Percentiles rank a stretch among this genome's conserved stretches.
These are phyloP conservation scores for Ericerus pela DNA, from an alignment of 1,140 invertebrate genomes.

Conservation along the genomic window DNA sequence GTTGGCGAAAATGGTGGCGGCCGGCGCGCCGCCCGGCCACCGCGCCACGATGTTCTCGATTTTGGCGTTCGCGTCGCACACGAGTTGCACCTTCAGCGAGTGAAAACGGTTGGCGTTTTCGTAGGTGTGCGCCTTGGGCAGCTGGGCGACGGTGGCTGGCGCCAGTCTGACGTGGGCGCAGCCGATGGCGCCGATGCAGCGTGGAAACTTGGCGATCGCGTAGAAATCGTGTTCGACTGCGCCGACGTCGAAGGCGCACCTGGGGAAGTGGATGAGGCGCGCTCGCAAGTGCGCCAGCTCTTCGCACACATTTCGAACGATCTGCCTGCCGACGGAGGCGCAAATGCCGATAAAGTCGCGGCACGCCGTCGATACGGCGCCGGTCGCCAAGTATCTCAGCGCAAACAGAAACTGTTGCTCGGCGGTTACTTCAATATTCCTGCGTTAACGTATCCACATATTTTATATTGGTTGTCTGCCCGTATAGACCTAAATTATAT, in stretches of 20 bases:
- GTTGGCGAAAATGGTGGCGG: background rate
- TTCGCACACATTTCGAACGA: background rate
- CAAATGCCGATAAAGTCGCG: background rate
- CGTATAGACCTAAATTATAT: no score
- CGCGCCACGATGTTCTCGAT: background rate
- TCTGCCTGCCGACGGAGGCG: background rate
- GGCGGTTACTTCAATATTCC: background rate
- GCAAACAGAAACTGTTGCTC: background rate
- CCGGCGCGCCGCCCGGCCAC: background rate
- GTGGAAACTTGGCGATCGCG: background rate
- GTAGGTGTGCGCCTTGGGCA: background rate
- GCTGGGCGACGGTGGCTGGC: background rate
- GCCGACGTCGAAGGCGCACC: background rate
- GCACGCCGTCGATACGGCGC: background rate
- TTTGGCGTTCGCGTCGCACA: background rate
- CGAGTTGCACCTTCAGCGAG: background rate
- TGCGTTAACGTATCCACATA: no score
- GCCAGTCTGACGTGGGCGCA: background rate
- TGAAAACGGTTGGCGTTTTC: background rate
- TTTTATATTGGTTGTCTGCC: no score
- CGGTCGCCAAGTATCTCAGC: background rate
- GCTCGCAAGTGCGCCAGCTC: background rate
- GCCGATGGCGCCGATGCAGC: background rate
- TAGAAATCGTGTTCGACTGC: background rate
- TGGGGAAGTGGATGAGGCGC: background rate